A percentile compares a stretch with the other conserved stretches of the same genome.
Conservation (phyloP, 2,113 vertebrate species). For the Sula dactylatra region DNA sequence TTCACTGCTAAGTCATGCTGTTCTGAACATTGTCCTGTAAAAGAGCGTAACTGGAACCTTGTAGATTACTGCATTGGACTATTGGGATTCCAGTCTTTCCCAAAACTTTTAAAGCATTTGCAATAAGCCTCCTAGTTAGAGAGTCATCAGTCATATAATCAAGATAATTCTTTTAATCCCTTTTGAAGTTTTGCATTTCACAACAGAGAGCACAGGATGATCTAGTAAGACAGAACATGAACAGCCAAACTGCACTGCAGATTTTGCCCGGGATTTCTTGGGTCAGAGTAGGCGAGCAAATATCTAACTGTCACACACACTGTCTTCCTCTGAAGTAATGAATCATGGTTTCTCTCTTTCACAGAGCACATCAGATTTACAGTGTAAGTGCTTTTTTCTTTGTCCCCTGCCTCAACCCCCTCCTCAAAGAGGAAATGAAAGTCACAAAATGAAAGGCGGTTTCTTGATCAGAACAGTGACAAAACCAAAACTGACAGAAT, state of each 20-base stretch:
- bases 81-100: not conserved
- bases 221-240: not conserved
- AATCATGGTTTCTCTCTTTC: not conserved
- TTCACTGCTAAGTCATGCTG: not conserved
- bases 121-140: not conserved
- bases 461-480: not conserved
- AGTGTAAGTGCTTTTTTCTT: not conserved
- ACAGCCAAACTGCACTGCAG: not conserved
- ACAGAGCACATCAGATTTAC: not conserved
- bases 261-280: not conserved
- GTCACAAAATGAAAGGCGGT: not conserved
- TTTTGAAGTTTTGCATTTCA: not conserved
- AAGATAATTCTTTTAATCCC: slow-evolving; percentile 1
- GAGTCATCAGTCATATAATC: not conserved
- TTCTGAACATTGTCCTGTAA: slow-evolving; percentile 4
- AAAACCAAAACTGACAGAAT: not conserved
- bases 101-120: not conserved
- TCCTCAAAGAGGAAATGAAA: not conserved
- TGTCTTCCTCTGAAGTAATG: not conserved
- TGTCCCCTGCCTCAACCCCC: no score
- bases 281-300: not conserved
- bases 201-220: not conserved
- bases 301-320: not conserved
- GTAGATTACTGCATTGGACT: not conserved
- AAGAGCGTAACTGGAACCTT: not conserved